These are phyloP conservation scores for Lepus oiostolus DNA, from an alignment of 2,797 vertebrate species.

Conservation along the genomic window DNA sequence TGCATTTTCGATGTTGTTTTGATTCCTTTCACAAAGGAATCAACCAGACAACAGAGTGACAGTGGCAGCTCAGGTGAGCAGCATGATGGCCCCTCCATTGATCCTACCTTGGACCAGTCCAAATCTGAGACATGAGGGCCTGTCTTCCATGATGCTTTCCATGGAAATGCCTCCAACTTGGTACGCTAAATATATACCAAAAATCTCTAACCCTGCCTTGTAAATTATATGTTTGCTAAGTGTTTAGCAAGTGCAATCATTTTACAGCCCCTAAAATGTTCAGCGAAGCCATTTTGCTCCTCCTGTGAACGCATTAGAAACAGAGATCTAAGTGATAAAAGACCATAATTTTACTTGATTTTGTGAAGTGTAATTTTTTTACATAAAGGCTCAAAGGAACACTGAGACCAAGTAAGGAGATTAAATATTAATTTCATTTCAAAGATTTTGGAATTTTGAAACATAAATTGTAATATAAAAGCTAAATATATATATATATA, in stretches of 20 bases:
- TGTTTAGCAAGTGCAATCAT: constrained; percentile 81
- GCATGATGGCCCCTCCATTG: constrained; percentile 84
- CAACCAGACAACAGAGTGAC: constrained; percentile 73
- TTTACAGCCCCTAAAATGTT: constrained; percentile 78
- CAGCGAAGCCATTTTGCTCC: constrained; percentile 77
- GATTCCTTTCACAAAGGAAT: constrained; percentile 63
- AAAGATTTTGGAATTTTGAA: constrained; percentile 47
- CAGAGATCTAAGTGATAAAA: constrained; percentile 71
- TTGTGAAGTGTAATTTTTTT: constrained; percentile 59
- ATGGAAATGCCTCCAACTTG: constrained; percentile 81
- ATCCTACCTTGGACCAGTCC: constrained; percentile 85
- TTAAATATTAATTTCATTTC: constrained; percentile 55
- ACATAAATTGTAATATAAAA: constrained; percentile 64
- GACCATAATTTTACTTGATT: constrained; percentile 21
- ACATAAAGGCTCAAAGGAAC: constrained; percentile 58
- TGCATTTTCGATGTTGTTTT: background rate
- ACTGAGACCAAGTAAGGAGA: constrained; percentile 14
- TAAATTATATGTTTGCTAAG: constrained; percentile 86
- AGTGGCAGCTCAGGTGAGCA: constrained; percentile 82
- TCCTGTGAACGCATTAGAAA: constrained; percentile 74
- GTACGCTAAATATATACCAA: constrained; percentile 78
- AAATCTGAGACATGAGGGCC: constrained; percentile 84
- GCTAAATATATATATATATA: background rate
- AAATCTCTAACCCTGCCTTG: constrained; percentile 79
- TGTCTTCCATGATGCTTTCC: constrained; percentile 83